phyloP scores from a whole-genome alignment of 2,797 vertebrate species.

The Acanthiza pusilla region DNA sequence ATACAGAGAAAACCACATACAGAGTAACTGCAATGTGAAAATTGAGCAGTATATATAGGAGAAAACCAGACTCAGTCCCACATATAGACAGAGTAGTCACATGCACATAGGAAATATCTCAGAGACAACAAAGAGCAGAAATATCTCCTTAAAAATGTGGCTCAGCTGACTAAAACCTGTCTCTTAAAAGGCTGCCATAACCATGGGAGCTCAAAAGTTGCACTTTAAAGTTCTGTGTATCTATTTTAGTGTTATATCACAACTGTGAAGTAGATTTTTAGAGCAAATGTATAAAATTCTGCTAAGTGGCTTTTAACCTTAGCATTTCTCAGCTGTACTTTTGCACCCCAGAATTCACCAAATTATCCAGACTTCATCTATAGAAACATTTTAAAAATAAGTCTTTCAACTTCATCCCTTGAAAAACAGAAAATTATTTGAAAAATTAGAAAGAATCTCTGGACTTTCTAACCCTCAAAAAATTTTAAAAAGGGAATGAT shows the following conservation, averaged over 20 bases:
- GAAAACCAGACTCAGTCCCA: background rate
- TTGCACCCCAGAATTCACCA: background rate
- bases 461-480: background rate
- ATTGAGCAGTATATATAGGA: background rate
- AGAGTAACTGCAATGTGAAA: background rate
- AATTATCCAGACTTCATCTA: background rate
- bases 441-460: background rate
- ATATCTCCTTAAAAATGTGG: background rate
- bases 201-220: fast-evolving
- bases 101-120: background rate
- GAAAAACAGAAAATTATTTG: background rate
- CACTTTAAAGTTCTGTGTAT: background rate
- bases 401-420: background rate
- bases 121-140: background rate
- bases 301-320: background rate
- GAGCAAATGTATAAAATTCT: background rate
- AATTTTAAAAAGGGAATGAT: background rate
- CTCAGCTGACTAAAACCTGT: background rate
- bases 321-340: background rate
- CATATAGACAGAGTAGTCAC: background rate
- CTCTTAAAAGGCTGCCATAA: background rate
- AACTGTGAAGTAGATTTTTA: background rate
- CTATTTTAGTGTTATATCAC: background rate
- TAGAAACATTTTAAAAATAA: background rate
- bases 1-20: background rate